Conservation (phyloP, 2,113 vertebrate genomes). For the Falcunculus frontatus region DNA sequence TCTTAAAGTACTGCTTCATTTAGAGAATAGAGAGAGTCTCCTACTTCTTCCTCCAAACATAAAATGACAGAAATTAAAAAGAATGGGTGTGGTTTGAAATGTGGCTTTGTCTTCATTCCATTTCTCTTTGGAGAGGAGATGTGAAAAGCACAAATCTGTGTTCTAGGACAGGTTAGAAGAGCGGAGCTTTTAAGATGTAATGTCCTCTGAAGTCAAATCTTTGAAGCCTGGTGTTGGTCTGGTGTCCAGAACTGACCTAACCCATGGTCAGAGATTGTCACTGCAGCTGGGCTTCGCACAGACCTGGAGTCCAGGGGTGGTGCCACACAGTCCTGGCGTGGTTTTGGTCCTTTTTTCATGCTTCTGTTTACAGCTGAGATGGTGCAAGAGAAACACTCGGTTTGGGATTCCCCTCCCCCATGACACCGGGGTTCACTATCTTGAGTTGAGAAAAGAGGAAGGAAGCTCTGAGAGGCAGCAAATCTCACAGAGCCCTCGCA, state of each 20-base stretch:
- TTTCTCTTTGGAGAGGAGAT: not conserved
- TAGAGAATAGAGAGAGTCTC: not conserved
- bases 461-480: constrained; percentile 62
- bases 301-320: accelerated
- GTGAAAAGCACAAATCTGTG: accelerated
- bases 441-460: constrained; percentile 72
- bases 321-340: accelerated
- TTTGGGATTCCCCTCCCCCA: constrained; percentile 46
- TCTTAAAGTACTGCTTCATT: not conserved
- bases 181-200: not conserved
- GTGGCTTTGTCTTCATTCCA: accelerated
- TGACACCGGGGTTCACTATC: not conserved
- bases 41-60: not conserved
- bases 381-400: not conserved
- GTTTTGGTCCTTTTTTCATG: no score
- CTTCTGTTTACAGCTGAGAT: not conserved
- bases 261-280: accelerated
- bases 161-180: not conserved
- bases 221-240: no score
- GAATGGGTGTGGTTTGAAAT: accelerated
- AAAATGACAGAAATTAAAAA: not conserved
- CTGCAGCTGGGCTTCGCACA: accelerated
- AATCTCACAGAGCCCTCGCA: not conserved
- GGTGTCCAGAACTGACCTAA: not conserved
- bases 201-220: not conserved